These are phyloP conservation scores for Hedya salicella DNA, from an alignment of 2,888 invertebrate species.

Conservation along the genomic window DNA sequence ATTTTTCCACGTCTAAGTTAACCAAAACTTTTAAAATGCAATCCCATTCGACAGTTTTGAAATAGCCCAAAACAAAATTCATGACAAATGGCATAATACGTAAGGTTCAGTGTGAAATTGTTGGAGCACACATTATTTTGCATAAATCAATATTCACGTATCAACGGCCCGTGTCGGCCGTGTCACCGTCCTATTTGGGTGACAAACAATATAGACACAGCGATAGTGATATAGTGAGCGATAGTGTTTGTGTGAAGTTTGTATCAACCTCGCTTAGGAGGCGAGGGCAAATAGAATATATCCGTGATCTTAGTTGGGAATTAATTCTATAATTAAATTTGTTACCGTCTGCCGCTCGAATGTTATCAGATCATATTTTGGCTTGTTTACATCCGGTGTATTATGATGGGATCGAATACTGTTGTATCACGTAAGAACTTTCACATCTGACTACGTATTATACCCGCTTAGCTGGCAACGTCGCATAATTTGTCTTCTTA, in stretches of 20 bases:
- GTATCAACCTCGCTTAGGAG: background rate
- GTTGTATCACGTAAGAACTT: no score
- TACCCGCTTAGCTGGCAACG: no score
- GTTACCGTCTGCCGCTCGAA: background rate
- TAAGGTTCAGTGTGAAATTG: conserved; percentile 27
- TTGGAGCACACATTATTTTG: conserved; percentile 36
- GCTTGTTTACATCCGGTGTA: background rate
- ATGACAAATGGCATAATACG: conserved; percentile 2
- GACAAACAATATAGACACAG: conserved; percentile 27
- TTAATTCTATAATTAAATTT: background rate
- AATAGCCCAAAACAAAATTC: background rate
- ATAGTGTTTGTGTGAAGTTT: conserved; percentile 6
- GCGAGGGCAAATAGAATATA: background rate
- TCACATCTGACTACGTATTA: no score
- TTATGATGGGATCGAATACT: no score
- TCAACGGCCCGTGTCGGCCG: conserved; percentile 24
- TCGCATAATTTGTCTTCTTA: no score
- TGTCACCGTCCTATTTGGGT: conserved; percentile 38
- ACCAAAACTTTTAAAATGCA: conserved; percentile 15
- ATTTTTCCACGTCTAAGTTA: conserved; percentile 30
- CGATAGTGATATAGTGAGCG: background rate
- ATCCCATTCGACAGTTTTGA: background rate
- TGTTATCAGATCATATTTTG: background rate
- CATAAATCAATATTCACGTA: conserved; percentile 41
- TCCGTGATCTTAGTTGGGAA: background rate